phyloP scores from a whole-genome alignment of 2,888 invertebrate species.

The Melinopterus prodromus region DNA sequence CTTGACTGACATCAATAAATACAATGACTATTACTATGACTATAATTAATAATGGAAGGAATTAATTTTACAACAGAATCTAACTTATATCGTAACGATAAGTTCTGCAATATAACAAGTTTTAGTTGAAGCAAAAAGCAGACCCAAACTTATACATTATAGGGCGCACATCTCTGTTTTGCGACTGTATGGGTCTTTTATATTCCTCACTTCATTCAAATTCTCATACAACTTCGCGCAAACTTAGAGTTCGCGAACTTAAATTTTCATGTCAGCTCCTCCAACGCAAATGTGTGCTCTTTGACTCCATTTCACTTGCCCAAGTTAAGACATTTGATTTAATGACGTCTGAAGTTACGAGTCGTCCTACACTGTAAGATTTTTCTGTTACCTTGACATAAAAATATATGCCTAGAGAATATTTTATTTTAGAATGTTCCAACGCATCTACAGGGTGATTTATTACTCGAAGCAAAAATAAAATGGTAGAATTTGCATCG shows the following conservation, averaged over 20 bases:
- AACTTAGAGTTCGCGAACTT: constrained; percentile 22
- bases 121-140: background rate
- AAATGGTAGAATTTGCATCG: too few species aligned
- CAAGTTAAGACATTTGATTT: constrained; percentile 27
- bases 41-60: too few species aligned
- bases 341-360: constrained; percentile 7
- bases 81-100: background rate
- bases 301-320: constrained; percentile 20
- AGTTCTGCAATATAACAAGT: background rate
- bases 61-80: too few species aligned
- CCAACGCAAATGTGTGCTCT: constrained; percentile 26
- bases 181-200: constrained; percentile 17
- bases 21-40: too few species aligned
- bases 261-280: constrained; percentile 23
- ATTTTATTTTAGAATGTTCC: background rate
- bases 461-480: too few species aligned
- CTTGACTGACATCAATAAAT: too few species aligned
- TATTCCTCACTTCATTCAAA: constrained; percentile 22
- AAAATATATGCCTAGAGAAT: background rate
- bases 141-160: background rate
- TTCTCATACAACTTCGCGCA: constrained; percentile 24
- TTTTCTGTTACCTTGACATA: background rate
- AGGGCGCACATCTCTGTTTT: background rate
- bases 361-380: background rate
- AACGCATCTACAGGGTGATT: too few species aligned